Conservation (phyloP, 2,113 vertebrate species). For the Microcebus griseorufus region DNA sequence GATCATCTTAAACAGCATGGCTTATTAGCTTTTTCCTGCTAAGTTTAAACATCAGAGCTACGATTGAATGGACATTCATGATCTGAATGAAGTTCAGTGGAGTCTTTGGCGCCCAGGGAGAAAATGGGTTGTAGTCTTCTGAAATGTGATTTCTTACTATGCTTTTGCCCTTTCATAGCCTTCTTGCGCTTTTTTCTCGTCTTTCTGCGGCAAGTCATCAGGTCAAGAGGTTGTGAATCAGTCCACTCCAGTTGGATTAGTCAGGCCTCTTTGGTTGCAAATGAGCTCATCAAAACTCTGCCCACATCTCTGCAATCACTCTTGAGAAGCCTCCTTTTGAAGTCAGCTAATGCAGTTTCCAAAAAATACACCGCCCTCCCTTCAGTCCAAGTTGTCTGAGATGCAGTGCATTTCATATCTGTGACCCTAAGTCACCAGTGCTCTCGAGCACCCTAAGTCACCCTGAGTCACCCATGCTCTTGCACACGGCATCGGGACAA, state of each 20-base stretch:
- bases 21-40: neutral
- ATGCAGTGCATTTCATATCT: fast-evolving
- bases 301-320: neutral
- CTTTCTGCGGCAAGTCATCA: neutral
- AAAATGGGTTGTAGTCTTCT: neutral
- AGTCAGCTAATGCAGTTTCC: neutral
- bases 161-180: neutral
- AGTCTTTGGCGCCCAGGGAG: neutral
- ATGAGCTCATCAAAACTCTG: neutral
- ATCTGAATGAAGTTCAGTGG: neutral
- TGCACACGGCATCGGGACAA: fast-evolving
- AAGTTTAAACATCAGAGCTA: neutral
- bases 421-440: neutral
- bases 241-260: neutral
- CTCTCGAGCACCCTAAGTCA: neutral
- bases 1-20: neutral
- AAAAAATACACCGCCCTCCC: neutral
- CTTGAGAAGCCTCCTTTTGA: neutral
- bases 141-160: neutral
- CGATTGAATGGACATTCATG: neutral
- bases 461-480: neutral
- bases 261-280: neutral
- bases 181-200: neutral
- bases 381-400: neutral
- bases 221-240: neutral